phyloP scores from a whole-genome alignment of 2,888 invertebrate genomes.

The Cremastinae sp. region DNA sequence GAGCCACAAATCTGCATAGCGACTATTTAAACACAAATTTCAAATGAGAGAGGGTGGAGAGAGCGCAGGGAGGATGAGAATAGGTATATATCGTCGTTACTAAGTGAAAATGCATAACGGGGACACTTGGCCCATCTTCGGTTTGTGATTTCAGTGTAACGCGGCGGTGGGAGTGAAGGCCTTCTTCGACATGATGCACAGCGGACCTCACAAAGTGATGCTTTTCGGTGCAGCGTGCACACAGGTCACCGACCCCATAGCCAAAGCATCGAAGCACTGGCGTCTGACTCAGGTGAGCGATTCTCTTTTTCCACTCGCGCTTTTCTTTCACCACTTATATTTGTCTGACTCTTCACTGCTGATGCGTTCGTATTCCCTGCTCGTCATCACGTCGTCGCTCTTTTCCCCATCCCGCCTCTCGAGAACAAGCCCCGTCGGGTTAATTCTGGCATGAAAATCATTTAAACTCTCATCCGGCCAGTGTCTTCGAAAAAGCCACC shows the following conservation, averaged over 20 bases:
- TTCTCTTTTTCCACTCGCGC: background rate
- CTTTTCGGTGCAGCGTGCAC: constrained; percentile 98
- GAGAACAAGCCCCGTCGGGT: background rate
- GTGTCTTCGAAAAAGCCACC: background rate
- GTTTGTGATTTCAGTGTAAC: constrained; percentile 87
- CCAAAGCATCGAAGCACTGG: constrained; percentile 98
- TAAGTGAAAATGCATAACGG: background rate
- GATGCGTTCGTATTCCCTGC: no score
- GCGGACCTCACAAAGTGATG: constrained; percentile 95
- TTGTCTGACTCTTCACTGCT: no score
- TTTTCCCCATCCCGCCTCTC: no score
- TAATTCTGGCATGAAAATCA: background rate
- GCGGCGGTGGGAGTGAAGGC: constrained; percentile 97
- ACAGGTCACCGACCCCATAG: constrained; percentile 97
- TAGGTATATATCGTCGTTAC: background rate
- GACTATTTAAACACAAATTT: no score
- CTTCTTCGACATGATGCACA: constrained; percentile 98
- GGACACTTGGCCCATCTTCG: background rate
- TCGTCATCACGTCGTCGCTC: no score
- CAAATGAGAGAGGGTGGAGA: no score
- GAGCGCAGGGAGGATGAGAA: no score
- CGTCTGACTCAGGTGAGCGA: constrained; percentile 92
- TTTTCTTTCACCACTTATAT: constrained; percentile 7
- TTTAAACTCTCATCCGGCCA: background rate
- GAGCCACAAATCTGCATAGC: constrained; percentile 19